Evolutionary conservation across 2,888 invertebrate genomes (phyloP).

Genomic region (Plebejus anna): DNA sequence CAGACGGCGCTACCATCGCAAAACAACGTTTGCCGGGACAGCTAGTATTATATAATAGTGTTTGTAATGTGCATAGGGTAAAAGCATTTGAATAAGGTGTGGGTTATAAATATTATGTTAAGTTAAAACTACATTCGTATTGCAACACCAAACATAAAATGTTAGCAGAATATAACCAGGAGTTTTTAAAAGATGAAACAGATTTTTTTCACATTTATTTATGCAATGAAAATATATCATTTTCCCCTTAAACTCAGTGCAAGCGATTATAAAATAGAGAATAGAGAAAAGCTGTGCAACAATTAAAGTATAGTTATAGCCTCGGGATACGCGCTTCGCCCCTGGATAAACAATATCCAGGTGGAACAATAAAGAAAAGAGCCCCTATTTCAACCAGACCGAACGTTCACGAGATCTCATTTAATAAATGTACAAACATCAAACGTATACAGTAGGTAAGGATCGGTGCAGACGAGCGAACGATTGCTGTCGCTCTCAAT

Average conservation of each 20-base stretch:
- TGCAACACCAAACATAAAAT: background rate
- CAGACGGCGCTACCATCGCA: too few relatives aligned
- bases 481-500: background rate
- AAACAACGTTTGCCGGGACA: too few relatives aligned
- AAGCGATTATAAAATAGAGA: background rate
- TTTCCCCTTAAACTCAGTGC: background rate
- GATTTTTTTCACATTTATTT: background rate
- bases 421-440: conserved; percentile 13
- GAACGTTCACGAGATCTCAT: conserved; percentile 12
- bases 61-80: background rate
- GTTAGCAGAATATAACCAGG: background rate
- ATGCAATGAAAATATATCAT: background rate
- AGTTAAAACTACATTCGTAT: background rate
- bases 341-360: background rate
- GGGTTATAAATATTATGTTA: background rate
- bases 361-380: conserved; percentile 17
- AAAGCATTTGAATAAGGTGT: background rate
- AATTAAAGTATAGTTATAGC: background rate
- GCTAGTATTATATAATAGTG: too few relatives aligned
- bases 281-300: background rate
- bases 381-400: conserved; percentile 14
- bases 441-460: background rate
- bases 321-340: background rate
- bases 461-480: background rate
- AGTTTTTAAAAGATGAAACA: background rate